Evolutionary conservation across 1,140 invertebrate genomes (phyloP).

Genomic region (Neocloeon triangulifer): DNA sequence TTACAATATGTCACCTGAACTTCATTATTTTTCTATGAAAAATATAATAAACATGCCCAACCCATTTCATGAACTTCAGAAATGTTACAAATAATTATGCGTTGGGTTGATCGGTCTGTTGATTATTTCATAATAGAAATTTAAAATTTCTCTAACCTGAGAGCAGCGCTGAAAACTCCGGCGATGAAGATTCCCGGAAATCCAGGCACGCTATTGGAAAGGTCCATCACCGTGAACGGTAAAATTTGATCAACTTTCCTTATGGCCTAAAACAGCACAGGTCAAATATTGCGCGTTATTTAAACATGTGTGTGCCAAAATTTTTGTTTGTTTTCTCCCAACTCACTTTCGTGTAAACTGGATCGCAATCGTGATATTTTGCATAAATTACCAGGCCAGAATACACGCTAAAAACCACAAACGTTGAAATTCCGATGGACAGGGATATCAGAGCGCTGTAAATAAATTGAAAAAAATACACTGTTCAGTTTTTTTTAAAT

Average conservation of each 20-base stretch:
- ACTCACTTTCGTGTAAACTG: constrained; percentile 23
- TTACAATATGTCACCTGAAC: too few species aligned
- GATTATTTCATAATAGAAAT: too few species aligned
- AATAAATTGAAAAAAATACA: not conserved
- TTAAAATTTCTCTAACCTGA: constrained; percentile 3
- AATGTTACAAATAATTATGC: too few species aligned
- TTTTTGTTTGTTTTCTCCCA: not conserved
- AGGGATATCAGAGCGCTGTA: not conserved
- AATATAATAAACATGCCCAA: too few species aligned
- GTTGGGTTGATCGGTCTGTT: too few species aligned
- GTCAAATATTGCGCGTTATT: too few species aligned
- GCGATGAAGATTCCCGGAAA: constrained; percentile 3
- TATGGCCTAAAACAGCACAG: constrained; percentile 29
- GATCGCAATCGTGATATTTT: constrained; percentile 63
- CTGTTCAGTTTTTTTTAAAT: not conserved
- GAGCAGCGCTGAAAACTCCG: constrained; percentile 3
- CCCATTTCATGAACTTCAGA: too few species aligned
- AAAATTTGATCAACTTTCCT: constrained; percentile 37
- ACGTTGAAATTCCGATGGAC: constrained; percentile 1
- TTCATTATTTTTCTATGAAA: too few species aligned
- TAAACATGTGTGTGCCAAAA: too few species aligned
- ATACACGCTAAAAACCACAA: constrained; percentile 19
- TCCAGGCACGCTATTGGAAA: not conserved
- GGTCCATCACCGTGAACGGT: constrained; percentile 37
- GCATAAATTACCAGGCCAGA: constrained; percentile 66